Evolutionary conservation across 1,140 invertebrate species (phyloP), one percentile per base, ranked within the genome.

Genomic region (Scaptomyza pallida): DNA sequence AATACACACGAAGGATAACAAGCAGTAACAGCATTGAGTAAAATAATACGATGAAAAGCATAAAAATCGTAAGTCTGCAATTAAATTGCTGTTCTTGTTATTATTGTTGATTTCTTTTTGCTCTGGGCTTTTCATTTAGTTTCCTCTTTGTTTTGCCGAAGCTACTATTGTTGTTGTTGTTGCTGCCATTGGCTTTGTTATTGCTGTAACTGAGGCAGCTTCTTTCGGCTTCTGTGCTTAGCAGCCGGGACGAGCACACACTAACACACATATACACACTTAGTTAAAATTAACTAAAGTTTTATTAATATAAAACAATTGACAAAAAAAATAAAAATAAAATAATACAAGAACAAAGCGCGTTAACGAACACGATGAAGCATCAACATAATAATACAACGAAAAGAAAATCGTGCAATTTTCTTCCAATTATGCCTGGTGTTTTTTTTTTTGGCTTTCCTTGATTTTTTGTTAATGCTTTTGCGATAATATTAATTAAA

Each of bases 241-340:
- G 56, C 67, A 55, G 50, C 43, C 43, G 60, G 26, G 52, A 50
- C 41, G 47, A 54, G 33, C 37, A 35, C 23, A 59, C 8, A n/a
- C n/a, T 26, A 41, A 62, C 16, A 40, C 15, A 50, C n/a, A n/a
- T n/a, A n/a, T n/a, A n/a, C 23, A 40, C 52, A 17, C 30, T 21
- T 5, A 19, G 12, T 19, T 33, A 69, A 56, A 85, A 85, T 86
- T 74, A 86, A 86, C 45, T 88, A 48, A 72, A 72, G 63, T 54
- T 74, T 59, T 77, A 68, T 80, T 63, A 77, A 86, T 80, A 71
- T 70, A 67, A 80, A 64, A 86, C 77, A 86, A 86, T 88, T 86
- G 78, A 63, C 60, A 51, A 61, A 26, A 55, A 30, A 65, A 30
- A 55, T 12, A 67, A 37, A 56, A 30, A 55, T 13, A 62, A 37